phyloP scores from a whole-genome alignment of 2,888 invertebrate genomes.

The Silvanus unidentatus region DNA sequence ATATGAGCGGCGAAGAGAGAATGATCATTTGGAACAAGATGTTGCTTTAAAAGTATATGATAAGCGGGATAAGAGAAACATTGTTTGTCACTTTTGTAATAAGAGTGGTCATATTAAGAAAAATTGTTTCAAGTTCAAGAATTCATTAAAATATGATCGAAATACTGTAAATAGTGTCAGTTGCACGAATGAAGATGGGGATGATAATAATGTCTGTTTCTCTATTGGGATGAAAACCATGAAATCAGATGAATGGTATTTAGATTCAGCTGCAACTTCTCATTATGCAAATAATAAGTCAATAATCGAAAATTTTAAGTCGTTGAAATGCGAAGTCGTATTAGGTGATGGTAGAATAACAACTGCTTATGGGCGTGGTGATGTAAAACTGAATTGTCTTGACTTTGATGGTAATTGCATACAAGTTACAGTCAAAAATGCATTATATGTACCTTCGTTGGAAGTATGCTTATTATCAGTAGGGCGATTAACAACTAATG shows the following conservation, averaged over 20 bases:
- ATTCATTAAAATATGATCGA: no score
- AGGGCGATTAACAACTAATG: background rate
- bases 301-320: background rate
- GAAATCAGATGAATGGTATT: slow-evolving; percentile 5
- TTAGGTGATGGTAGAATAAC: slow-evolving; percentile 4
- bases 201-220: no score
- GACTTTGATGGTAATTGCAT: no score
- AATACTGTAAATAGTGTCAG: slow-evolving; percentile 3
- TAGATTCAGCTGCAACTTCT: slow-evolving; percentile 5
- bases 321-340: background rate
- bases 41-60: background rate
- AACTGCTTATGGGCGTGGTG: no score
- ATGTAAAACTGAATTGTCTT: no score
- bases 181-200: slow-evolving; percentile 2
- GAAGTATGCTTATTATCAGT: slow-evolving; percentile 6
- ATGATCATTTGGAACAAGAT: background rate
- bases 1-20: background rate
- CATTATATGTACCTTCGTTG: slow-evolving; percentile 3
- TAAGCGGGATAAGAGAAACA: background rate
- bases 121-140: slow-evolving; percentile 3
- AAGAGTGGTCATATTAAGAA: slow-evolving; percentile 5
- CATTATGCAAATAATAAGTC: slow-evolving; percentile 1
- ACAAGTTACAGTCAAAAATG: background rate
- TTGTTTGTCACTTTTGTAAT: slow-evolving; percentile 5
- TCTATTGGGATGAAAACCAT: background rate